Percentiles rank a stretch among this genome's conserved stretches.
phyloP scores from a whole-genome alignment of 1,140 invertebrate species.

The Pteromalus puparum region DNA sequence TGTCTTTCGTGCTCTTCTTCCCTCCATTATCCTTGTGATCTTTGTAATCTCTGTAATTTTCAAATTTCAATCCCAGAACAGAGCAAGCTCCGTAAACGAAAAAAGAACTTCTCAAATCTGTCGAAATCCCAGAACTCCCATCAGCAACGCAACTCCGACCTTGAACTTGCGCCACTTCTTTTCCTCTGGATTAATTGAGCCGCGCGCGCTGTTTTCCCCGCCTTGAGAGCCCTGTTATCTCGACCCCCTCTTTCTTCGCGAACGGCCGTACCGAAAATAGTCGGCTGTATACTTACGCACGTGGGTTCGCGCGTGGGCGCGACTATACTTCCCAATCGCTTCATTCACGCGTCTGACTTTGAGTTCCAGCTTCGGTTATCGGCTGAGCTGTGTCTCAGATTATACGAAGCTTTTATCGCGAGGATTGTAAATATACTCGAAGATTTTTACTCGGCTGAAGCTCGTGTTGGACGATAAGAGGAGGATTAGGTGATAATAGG shows the following conservation, averaged over 20 bases:
- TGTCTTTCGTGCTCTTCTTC: slow-evolving; percentile 80
- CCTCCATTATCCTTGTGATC: slow-evolving; percentile 93
- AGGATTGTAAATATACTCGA: too few relatives aligned
- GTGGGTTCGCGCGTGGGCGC: not conserved
- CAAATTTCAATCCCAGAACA: too few relatives aligned
- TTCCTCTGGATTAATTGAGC: not conserved
- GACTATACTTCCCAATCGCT: not conserved
- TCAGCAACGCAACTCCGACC: not conserved
- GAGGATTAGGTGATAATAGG: too few relatives aligned
- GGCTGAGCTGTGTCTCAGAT: too few relatives aligned
- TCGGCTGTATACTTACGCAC: not conserved
- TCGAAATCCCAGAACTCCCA: too few relatives aligned
- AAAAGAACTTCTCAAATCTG: too few relatives aligned
- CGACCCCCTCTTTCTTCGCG: not conserved
- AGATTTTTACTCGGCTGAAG: too few relatives aligned
- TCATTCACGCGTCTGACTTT: not conserved
- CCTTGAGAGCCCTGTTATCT: too few relatives aligned
- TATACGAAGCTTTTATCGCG: too few relatives aligned
- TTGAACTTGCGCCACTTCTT: not conserved
- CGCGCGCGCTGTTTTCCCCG: not conserved
- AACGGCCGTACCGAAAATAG: not conserved
- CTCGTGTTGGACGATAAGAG: too few relatives aligned
- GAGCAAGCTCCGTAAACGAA: too few relatives aligned
- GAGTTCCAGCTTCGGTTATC: not conserved
- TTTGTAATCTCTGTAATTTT: slow-evolving; percentile 85